Percentiles rank a stretch among this genome's conserved stretches.
These are phyloP conservation scores for Enteromius afrohamiltoni DNA, from an alignment of 2,797 vertebrate species.

Conservation along the genomic window DNA sequence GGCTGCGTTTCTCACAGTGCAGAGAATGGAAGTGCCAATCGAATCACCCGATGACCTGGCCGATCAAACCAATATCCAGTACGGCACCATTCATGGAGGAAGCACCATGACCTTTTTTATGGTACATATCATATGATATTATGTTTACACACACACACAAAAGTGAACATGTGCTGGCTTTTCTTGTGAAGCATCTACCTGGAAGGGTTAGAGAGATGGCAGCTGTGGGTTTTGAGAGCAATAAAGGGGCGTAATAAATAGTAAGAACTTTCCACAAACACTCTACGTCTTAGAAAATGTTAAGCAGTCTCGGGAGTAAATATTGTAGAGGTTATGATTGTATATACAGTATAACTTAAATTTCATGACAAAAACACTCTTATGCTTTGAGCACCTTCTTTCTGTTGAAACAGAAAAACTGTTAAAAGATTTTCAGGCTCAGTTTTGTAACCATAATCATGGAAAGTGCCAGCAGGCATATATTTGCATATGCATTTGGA, in stretches of 20 bases:
- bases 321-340: too few relatives aligned
- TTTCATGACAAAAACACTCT: neutral
- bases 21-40: conserved; percentile 95
- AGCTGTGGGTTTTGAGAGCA: neutral
- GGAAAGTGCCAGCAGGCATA: conserved; percentile 21
- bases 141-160: neutral
- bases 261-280: neutral
- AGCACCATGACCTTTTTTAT: conserved; percentile 99
- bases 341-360: too few relatives aligned
- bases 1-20: conserved; percentile 93
- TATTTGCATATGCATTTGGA: conserved; percentile 29
- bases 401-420: neutral
- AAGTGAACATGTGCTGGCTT: neutral
- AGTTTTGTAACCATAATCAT: neutral
- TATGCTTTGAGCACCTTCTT: neutral
- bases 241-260: neutral
- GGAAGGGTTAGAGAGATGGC: neutral
- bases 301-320: neutral
- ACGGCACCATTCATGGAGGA: conserved; percentile 94
- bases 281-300: neutral
- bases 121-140: conserved; percentile 68
- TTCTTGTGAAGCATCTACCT: neutral
- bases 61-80: conserved; percentile 95
- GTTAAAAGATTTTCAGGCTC: neutral
- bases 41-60: conserved; percentile 93